Evolutionary conservation across 2,888 invertebrate genomes (phyloP).

Genomic region (Lochmaea capreae): DNA sequence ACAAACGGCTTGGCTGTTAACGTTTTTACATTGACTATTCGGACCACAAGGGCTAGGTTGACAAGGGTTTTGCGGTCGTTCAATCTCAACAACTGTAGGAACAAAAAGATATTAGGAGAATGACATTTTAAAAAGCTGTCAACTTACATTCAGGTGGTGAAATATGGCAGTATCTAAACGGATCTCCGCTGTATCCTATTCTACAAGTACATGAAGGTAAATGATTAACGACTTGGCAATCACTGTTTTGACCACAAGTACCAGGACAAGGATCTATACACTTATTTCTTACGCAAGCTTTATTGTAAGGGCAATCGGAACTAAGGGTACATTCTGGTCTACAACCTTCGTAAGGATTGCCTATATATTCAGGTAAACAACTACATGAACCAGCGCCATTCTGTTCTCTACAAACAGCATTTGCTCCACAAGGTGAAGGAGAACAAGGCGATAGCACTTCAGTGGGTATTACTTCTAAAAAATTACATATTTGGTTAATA

Average conservation of each 20-base stretch:
- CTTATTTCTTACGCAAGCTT: conserved; percentile 78
- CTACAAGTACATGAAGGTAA: conserved; percentile 77
- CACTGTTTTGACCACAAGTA: conserved; percentile 79
- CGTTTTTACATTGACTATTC: conserved; percentile 79
- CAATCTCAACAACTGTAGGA: conserved; percentile 64
- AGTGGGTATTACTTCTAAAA: conserved; percentile 21
- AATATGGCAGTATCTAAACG: conserved; percentile 54
- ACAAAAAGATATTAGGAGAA: conserved; percentile 15
- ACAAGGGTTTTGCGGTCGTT: conserved; percentile 64
- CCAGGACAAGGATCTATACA: conserved; percentile 85
- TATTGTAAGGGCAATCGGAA: conserved; percentile 77
- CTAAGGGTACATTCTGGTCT: conserved; percentile 80
- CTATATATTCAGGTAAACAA: conserved; percentile 78
- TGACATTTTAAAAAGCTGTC: background rate
- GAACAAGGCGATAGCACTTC: conserved; percentile 65
- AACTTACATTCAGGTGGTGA: conserved; percentile 55
- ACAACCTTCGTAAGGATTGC: conserved; percentile 83
- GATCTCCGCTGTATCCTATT: conserved; percentile 75
- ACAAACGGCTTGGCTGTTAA: conserved; percentile 79
- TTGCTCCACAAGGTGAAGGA: conserved; percentile 83
- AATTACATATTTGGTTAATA: background rate
- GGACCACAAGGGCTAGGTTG: conserved; percentile 77
- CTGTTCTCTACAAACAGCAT: conserved; percentile 77
- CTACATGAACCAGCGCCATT: conserved; percentile 76
- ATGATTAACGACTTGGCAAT: conserved; percentile 81